Evolutionary conservation across 2,888 invertebrate genomes (phyloP).

Genomic region (Onthophagus sagittarius): DNA sequence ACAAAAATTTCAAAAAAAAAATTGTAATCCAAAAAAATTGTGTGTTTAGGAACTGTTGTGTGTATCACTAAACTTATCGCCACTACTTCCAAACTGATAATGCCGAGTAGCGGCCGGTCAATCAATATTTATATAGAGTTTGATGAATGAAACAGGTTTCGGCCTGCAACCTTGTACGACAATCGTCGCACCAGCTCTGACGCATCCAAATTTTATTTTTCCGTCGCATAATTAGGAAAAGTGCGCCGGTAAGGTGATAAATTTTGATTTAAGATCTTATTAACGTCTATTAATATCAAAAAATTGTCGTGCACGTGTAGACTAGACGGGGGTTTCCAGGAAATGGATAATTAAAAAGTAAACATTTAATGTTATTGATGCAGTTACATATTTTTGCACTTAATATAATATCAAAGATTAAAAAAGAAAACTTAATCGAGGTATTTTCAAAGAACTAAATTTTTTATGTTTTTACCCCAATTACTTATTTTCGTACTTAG

Average conservation of each 20-base stretch:
- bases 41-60: background rate
- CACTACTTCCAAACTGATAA: background rate
- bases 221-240: background rate
- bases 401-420: too few species aligned
- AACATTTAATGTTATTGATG: background rate
- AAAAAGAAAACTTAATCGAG: too few species aligned
- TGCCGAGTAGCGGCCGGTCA: background rate
- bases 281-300: background rate
- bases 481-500: too few species aligned
- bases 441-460: too few species aligned
- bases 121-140: conserved; percentile 9
- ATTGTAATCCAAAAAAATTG: background rate
- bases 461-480: too few species aligned
- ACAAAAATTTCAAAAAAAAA: background rate
- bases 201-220: conserved; percentile 1
- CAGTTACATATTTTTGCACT: too few species aligned
- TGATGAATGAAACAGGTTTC: conserved; percentile 10
- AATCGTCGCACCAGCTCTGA: background rate
- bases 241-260: background rate
- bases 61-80: background rate
- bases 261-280: background rate
- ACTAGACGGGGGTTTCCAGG: too few species aligned
- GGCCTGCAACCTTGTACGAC: conserved; percentile 7
- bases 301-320: too few species aligned
- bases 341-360: background rate